A percentile compares a stretch with the other conserved stretches of the same genome.
phyloP scores from a whole-genome alignment of 2,113 vertebrate genomes.

The Pyrgilauda ruficollis region DNA sequence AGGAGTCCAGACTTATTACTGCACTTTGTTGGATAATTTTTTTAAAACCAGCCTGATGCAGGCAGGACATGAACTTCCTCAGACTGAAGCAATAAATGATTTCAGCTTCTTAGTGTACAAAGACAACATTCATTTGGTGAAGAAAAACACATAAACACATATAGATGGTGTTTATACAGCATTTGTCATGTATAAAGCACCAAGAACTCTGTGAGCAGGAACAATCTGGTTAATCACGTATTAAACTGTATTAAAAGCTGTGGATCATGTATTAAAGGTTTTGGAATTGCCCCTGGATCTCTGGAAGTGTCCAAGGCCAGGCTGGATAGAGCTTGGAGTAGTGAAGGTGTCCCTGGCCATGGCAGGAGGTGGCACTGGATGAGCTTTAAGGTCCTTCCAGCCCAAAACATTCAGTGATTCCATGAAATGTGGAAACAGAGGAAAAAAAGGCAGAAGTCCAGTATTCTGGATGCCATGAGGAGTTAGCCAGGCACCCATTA shows the following conservation, averaged over 20 bases:
- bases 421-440: not conserved
- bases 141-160: not conserved
- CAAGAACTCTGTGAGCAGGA: not conserved
- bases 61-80: not conserved
- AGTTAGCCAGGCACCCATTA: not conserved
- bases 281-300: not conserved
- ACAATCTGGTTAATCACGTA: not conserved
- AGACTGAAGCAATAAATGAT: slow-evolving; percentile 2
- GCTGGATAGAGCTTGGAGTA: not conserved
- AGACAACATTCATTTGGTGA: not conserved
- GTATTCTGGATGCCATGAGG: not conserved
- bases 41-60: not conserved
- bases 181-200: not conserved
- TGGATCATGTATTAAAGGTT: not conserved
- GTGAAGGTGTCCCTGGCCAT: not conserved
- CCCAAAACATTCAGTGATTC: not conserved
- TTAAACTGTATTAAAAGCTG: not conserved
- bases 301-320: not conserved
- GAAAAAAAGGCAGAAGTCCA: not conserved
- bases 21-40: not conserved
- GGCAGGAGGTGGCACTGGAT: not conserved
- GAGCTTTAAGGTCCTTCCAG: not conserved
- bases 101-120: not conserved
- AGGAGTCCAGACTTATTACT: not conserved
- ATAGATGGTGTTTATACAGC: not conserved